phyloP scores from a whole-genome alignment of 1,140 invertebrate genomes.

The Chelonus insularis region DNA sequence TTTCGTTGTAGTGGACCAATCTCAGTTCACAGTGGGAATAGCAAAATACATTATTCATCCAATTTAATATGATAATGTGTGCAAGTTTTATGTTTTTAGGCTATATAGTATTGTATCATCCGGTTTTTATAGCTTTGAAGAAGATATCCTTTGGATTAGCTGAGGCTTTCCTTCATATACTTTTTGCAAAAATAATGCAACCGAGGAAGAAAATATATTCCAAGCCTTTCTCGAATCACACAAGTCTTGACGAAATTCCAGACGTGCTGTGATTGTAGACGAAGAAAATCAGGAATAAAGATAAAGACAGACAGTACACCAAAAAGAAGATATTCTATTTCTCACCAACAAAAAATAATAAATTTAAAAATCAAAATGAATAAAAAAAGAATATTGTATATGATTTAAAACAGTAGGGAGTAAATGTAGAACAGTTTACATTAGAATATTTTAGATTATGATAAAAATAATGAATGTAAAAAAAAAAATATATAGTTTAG shows the following conservation, averaged over 20 bases:
- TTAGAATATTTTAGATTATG: conserved; percentile 37
- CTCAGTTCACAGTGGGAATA: not conserved
- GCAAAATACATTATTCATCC: too few species aligned
- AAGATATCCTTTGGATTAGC: conserved; percentile 18
- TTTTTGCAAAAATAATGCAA: conserved; percentile 20
- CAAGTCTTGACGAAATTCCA: conserved; percentile 18
- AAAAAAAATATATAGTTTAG: conserved; percentile 36
- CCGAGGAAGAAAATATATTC: conserved; percentile 7
- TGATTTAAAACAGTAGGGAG: too few species aligned
- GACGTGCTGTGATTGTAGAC: conserved; percentile 27
- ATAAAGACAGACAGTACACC: not conserved
- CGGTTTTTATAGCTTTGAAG: conserved; percentile 14
- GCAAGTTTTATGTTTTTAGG: not conserved
- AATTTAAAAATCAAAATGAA: too few species aligned
- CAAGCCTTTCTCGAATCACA: not conserved
- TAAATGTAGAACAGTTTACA: conserved; percentile 7
- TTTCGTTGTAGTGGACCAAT: too few species aligned
- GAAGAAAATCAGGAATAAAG: conserved; percentile 17
- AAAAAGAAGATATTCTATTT: too few species aligned
- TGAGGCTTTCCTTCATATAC: not conserved
- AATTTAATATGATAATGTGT: conserved; percentile 15
- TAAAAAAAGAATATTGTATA: too few species aligned
- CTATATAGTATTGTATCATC: not conserved
- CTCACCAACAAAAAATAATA: too few species aligned
- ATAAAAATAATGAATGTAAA: conserved; percentile 43